Evolutionary conservation across 2,113 vertebrate species (phyloP).

Genomic region (Melanostigma gelatinosum): DNA sequence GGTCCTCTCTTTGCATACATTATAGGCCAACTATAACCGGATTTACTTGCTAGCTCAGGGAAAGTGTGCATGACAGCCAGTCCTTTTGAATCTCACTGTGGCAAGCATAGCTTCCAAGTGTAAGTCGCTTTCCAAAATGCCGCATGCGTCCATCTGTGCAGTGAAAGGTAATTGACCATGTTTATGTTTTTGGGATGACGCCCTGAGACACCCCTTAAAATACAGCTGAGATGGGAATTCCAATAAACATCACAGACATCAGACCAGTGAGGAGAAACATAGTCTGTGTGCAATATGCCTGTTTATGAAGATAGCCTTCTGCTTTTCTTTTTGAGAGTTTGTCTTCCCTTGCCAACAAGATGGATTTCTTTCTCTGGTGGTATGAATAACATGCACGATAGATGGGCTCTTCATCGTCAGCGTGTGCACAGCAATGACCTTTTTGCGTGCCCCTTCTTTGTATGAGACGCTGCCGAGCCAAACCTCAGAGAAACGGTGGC

Average conservation of each 20-base stretch:
- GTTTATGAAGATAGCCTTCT: not conserved
- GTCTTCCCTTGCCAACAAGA: not conserved
- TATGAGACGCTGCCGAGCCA: slow-evolving; percentile 49
- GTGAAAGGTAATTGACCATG: slow-evolving; percentile 40
- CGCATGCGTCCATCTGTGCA: slow-evolving; percentile 39
- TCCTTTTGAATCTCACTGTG: slow-evolving; percentile 53
- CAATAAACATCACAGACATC: slow-evolving; percentile 29
- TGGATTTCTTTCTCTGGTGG: slow-evolving; percentile 10
- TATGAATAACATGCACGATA: slow-evolving; percentile 27
- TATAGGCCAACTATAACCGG: slow-evolving; percentile 68
- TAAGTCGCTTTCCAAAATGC: slow-evolving; percentile 43
- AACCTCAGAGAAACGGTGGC: slow-evolving; percentile 58
- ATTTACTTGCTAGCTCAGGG: slow-evolving; percentile 63
- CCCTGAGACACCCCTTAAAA: slow-evolving; percentile 45
- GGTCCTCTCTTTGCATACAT: slow-evolving; percentile 64
- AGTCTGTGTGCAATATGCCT: not conserved
- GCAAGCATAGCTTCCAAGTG: slow-evolving; percentile 40
- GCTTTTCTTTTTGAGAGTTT: not conserved
- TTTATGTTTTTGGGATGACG: slow-evolving; percentile 34
- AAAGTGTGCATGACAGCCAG: slow-evolving; percentile 54
- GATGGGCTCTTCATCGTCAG: slow-evolving; percentile 46
- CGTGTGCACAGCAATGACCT: slow-evolving; percentile 57
- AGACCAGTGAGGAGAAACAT: slow-evolving; percentile 7
- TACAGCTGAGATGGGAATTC: slow-evolving; percentile 49
- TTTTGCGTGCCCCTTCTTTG: slow-evolving; percentile 39